Evolutionary conservation across 2,113 vertebrate genomes (phyloP).

Genomic region (Rhinichthys klamathensis): DNA sequence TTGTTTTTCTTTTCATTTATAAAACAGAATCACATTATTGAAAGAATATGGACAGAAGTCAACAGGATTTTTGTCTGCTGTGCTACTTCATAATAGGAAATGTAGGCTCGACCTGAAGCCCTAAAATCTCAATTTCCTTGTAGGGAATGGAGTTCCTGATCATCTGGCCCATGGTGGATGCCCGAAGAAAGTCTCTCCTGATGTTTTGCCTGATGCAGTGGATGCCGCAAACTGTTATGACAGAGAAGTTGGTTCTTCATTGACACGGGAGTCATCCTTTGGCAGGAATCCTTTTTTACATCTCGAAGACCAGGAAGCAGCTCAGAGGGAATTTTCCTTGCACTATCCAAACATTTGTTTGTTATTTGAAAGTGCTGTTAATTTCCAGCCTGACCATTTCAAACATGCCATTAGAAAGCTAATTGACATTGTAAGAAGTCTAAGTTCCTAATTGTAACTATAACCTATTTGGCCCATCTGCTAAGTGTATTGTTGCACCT

Average conservation of each 20-base stretch:
- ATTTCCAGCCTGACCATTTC: background rate
- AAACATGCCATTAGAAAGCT: background rate
- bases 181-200: background rate
- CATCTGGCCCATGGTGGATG: conserved; percentile 11
- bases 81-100: background rate
- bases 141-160: conserved; percentile 12
- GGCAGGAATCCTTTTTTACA: background rate
- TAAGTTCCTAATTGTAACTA: background rate
- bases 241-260: background rate
- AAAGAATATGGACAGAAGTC: no score
- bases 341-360: background rate
- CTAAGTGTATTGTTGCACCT: background rate
- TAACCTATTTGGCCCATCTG: background rate
- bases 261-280: conserved; percentile 7
- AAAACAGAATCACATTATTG: background rate
- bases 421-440: background rate
- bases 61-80: background rate
- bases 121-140: background rate
- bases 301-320: conserved; percentile 5
- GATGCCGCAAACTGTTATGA: conserved; percentile 25
- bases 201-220: conserved; percentile 13
- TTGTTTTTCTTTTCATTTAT: background rate
- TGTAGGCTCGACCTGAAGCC: background rate
- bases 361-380: background rate
- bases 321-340: background rate